Evolutionary conservation across 2,113 vertebrate species (phyloP).

Genomic region (Datnioides undecimradiatus): DNA sequence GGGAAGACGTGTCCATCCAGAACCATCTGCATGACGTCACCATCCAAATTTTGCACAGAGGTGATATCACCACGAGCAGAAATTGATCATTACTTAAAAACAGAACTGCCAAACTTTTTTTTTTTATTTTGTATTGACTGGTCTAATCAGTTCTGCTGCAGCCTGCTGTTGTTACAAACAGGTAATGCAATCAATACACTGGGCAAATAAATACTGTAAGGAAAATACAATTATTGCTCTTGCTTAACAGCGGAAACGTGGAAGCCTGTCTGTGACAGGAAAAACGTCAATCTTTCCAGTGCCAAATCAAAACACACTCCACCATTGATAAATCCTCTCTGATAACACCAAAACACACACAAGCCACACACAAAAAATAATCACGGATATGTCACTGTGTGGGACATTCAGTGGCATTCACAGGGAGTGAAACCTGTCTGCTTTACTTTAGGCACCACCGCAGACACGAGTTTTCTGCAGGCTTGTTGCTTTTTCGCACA

Average conservation of each 20-base stretch:
- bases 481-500: slow-evolving; percentile 53
- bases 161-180: slow-evolving; percentile 40
- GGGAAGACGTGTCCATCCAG: slow-evolving; percentile 24
- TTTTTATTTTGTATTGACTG: slow-evolving; percentile 29
- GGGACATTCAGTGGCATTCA: slow-evolving; percentile 54
- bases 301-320: slow-evolving; percentile 22
- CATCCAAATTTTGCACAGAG: slow-evolving; percentile 30
- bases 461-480: slow-evolving; percentile 50
- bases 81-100: slow-evolving; percentile 8
- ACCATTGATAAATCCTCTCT: slow-evolving; percentile 39
- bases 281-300: slow-evolving; percentile 45
- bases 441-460: slow-evolving; percentile 52
- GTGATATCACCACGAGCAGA: slow-evolving; percentile 12
- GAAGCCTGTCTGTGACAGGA: slow-evolving; percentile 7
- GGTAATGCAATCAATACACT: slow-evolving; percentile 44
- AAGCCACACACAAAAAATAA: slow-evolving; percentile 13
- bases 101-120: not conserved
- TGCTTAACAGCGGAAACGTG: not conserved
- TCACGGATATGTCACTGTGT: slow-evolving; percentile 26
- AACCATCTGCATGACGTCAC: slow-evolving; percentile 37
- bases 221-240: slow-evolving; percentile 19
- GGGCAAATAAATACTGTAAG: slow-evolving; percentile 26
- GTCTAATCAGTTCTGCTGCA: slow-evolving; percentile 43
- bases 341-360: slow-evolving; percentile 34
- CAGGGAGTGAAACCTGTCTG: slow-evolving; percentile 47